A percentile compares a stretch with the other conserved stretches of the same genome.
Evolutionary conservation across 2,888 invertebrate species (phyloP).

Genomic region (Graphium colonna): DNA sequence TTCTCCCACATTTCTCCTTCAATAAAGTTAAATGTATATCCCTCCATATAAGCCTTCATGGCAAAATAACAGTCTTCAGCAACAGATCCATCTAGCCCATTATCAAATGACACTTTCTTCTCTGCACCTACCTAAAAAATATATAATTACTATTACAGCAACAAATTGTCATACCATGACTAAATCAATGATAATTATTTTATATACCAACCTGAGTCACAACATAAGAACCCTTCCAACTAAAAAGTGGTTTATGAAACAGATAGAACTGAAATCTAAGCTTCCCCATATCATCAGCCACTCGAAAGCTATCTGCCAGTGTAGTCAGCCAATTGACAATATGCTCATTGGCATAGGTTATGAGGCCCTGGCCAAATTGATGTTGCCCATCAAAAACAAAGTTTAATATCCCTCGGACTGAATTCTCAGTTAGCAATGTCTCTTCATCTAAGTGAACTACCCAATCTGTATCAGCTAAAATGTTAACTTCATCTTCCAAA

Average conservation of each 20-base stretch:
- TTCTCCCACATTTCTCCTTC: slow-evolving; percentile 99
- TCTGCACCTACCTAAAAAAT: slow-evolving; percentile 90
- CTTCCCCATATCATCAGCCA: slow-evolving; percentile 99
- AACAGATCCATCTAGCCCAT: slow-evolving; percentile 97
- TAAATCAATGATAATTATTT: neutral
- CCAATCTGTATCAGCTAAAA: slow-evolving; percentile 93
- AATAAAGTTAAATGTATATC: slow-evolving; percentile 95
- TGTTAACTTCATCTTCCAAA: slow-evolving; percentile 93
- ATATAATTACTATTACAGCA: no score
- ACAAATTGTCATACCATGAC: no score
- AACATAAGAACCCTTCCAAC: slow-evolving; percentile 99
- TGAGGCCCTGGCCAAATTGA: slow-evolving; percentile 96
- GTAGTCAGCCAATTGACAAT: slow-evolving; percentile 98
- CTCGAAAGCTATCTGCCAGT: slow-evolving; percentile 95
- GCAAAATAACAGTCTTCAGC: slow-evolving; percentile 99
- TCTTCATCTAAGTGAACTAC: slow-evolving; percentile 99
- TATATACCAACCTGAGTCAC: slow-evolving; percentile 89
- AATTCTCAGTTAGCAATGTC: slow-evolving; percentile 95
- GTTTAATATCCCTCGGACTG: slow-evolving; percentile 93
- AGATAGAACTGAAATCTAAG: slow-evolving; percentile 93
- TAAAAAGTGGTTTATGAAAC: slow-evolving; percentile 96
- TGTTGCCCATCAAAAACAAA: slow-evolving; percentile 96
- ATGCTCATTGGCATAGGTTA: slow-evolving; percentile 97
- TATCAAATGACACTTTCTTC: slow-evolving; percentile 95
- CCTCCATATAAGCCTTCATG: slow-evolving; percentile 95